Conservation (phyloP, 2,797 vertebrate genomes). For the Oryzias sinensis region DNA sequence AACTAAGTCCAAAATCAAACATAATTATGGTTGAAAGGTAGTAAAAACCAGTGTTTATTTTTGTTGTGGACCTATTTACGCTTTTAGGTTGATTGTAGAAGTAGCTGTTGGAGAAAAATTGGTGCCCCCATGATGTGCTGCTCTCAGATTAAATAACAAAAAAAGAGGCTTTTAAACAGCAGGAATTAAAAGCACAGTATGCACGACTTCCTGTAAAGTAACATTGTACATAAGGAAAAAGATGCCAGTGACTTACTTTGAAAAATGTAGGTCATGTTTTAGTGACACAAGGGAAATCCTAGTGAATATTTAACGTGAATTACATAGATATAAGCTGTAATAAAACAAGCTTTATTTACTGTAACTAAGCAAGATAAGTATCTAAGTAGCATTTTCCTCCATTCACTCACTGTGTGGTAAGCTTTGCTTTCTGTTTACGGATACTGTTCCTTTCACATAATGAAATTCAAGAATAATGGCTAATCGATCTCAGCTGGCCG, state of each 20-base stretch:
- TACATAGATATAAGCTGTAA: not conserved
- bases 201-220: not conserved
- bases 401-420: conserved; percentile 23
- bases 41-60: not conserved
- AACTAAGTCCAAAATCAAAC: conserved; percentile 1
- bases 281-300: not conserved
- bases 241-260: no score
- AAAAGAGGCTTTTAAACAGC: not conserved
- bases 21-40: conserved; percentile 1
- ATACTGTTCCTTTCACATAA: conserved; percentile 64
- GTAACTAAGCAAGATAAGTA: conserved; percentile 1
- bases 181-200: not conserved
- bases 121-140: not conserved
- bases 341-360: conserved; percentile 5
- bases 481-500: conserved; percentile 49
- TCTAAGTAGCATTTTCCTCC: conserved; percentile 13
- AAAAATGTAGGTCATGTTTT: not conserved
- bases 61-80: not conserved
- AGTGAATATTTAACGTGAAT: not conserved
- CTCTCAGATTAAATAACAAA: not conserved
- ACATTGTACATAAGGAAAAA: no score
- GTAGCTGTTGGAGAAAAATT: not conserved
- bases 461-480: conserved; percentile 72
- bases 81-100: conserved; percentile 3
- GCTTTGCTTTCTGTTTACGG: conserved; percentile 51